phyloP scores from a whole-genome alignment of 2,888 invertebrate species.

The Pardosa pseudoannulata region DNA sequence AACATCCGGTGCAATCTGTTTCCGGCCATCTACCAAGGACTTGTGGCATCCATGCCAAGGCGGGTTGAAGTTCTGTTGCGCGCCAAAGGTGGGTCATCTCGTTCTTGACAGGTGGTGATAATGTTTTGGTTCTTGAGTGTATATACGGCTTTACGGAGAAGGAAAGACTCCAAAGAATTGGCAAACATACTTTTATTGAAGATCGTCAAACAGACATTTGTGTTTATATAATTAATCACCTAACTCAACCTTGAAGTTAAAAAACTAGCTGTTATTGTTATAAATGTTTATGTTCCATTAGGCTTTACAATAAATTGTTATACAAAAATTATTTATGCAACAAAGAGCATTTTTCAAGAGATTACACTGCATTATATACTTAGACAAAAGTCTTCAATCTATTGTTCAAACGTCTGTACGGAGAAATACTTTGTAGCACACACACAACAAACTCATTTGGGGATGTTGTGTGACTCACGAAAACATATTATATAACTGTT shows the following conservation, averaged over 20 bases:
- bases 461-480: neutral
- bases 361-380: neutral
- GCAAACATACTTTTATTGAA: constrained; percentile 4
- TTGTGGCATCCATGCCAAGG: too few relatives aligned
- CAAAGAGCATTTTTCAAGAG: constrained; percentile 5
- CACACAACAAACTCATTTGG: neutral
- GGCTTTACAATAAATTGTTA: neutral
- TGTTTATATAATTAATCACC: neutral
- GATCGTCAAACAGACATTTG: constrained; percentile 5
- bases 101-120: too few relatives aligned
- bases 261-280: neutral
- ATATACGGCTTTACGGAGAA: constrained; percentile 1
- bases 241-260: neutral
- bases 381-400: neutral
- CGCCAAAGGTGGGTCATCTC: too few relatives aligned
- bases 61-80: too few relatives aligned
- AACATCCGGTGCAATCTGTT: too few relatives aligned
- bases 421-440: neutral
- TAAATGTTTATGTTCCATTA: neutral
- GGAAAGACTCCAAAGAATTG: neutral
- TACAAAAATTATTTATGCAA: constrained; percentile 9
- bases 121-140: too few relatives aligned
- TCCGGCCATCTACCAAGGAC: too few relatives aligned
- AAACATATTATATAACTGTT: neutral
- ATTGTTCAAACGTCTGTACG: neutral